phyloP scores from a whole-genome alignment of 1,140 invertebrate genomes.

The Drosophila murphyi region DNA sequence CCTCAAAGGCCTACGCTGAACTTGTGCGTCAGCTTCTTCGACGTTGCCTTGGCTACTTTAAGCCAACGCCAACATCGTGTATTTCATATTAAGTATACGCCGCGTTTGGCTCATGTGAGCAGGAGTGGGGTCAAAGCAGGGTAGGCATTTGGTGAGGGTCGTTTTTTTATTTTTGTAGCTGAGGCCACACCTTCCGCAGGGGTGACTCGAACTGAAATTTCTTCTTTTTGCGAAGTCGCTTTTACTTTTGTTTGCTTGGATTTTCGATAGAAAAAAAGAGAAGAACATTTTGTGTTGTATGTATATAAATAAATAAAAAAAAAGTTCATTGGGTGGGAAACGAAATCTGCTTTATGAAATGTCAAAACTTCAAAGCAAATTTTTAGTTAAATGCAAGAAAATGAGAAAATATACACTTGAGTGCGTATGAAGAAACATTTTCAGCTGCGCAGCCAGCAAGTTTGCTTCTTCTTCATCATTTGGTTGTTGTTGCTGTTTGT shows the following conservation, averaged over 20 bases:
- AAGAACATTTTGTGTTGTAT: slow-evolving; percentile 17
- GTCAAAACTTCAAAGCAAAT: slow-evolving; percentile 84
- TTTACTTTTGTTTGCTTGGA: slow-evolving; percentile 83
- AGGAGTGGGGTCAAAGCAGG: not conserved
- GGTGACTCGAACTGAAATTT: slow-evolving; percentile 75
- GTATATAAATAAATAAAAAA: slow-evolving; percentile 37
- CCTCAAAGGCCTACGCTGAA: slow-evolving; percentile 34
- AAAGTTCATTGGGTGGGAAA: slow-evolving; percentile 44
- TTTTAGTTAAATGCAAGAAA: slow-evolving; percentile 81
- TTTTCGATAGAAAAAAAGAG: slow-evolving; percentile 72
- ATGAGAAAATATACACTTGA: slow-evolving; percentile 84
- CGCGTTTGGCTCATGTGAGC: slow-evolving; percentile 48
- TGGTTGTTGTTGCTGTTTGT: slow-evolving; percentile 33
- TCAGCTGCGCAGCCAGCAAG: slow-evolving; percentile 30
- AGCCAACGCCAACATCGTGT: slow-evolving; percentile 56
- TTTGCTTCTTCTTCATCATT: slow-evolving; percentile 9
- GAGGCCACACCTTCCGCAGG: slow-evolving; percentile 83
- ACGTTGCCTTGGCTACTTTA: slow-evolving; percentile 76
- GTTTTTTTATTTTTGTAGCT: slow-evolving; percentile 55
- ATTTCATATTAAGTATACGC: slow-evolving; percentile 75
- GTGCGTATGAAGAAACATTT: slow-evolving; percentile 66
- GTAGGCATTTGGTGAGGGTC: slow-evolving; percentile 60
- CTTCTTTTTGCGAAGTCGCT: slow-evolving; percentile 57
- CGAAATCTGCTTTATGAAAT: slow-evolving; percentile 82
- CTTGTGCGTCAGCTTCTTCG: slow-evolving; percentile 37